Base-by-base conservation (phyloP, 2,113 vertebrate species). In the Morone chrysops region DNA sequence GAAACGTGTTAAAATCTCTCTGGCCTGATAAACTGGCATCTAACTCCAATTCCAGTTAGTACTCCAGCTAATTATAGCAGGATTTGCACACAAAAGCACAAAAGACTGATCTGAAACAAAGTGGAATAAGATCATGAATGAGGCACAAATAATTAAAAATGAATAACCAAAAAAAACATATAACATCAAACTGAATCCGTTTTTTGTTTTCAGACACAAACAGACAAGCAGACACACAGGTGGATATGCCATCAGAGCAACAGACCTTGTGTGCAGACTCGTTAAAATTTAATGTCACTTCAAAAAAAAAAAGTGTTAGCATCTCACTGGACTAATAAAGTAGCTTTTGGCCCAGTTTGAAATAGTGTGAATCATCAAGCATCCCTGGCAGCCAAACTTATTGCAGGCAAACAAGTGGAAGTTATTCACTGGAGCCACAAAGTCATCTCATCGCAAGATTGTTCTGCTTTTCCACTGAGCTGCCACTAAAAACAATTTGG, bases 281-380 rank as follows among this genome's bases (percentile, higher is more conserved):
- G 38, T 90, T 93, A 78, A 84, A 86, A 78, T 87, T 73, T 75
- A 87, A 78, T 43, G 66, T 81, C 82, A 74, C 85, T 83, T 89
- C 81, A 87, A 87, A 13, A 60, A 16, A 59, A 56, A 56, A 85
- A 78, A 51, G 84, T 85, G 84, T 78, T 90, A 88, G 86, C 72
- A 89, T 87, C 83, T 92, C 90, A 48, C 77, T 57, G 78, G 87
- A 71, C 80, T 79, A 83, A 85, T 90, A 90, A 92, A 90, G 81
- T 62, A 61, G 71, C 74, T 74, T 82, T 78, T 86, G 85, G 87
- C 87, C 51, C 17, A 20, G 36, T 83, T 88, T 20, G 59, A 38
- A 63, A 80, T 76, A 25, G 60, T 53, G 60, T 83, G 85, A 90
- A 78, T 88, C 76, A 84, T 82, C 87, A 75, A 66, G 80, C 70